Evolutionary conservation across 2,113 vertebrate genomes (phyloP).

Genomic region (Pluvialis apricaria): DNA sequence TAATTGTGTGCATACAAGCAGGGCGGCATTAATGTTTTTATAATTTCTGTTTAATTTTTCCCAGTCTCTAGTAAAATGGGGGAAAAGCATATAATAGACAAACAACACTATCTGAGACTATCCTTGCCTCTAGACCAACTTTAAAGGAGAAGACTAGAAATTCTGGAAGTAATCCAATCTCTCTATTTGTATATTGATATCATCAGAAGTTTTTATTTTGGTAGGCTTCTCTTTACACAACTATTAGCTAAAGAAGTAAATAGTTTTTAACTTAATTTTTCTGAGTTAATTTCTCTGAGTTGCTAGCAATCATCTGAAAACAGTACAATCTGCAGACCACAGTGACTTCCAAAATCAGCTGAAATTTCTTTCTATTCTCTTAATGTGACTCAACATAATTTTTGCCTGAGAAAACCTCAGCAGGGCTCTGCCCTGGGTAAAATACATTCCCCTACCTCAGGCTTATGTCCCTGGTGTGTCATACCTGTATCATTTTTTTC

Average conservation of each 20-base stretch:
- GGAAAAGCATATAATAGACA: background rate
- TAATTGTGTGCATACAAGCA: background rate
- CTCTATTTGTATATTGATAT: background rate
- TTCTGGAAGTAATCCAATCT: background rate
- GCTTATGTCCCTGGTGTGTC: background rate
- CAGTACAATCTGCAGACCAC: background rate
- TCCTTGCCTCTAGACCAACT: background rate
- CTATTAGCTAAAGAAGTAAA: background rate
- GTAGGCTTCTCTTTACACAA: background rate
- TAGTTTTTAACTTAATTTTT: background rate
- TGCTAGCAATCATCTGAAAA: background rate
- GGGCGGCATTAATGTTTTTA: background rate
- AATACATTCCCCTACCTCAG: background rate
- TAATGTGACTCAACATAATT: background rate
- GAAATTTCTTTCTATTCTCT: background rate
- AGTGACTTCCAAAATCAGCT: background rate
- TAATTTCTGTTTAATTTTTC: background rate
- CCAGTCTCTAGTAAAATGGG: background rate
- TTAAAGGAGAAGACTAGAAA: background rate
- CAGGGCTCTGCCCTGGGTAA: background rate
- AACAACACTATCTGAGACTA: background rate
- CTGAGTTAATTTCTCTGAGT: background rate
- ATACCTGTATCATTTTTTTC: background rate
- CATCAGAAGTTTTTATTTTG: background rate
- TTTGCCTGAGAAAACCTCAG: background rate